Percentiles rank a stretch among this genome's conserved stretches.
Conservation (phyloP, 2,113 vertebrate genomes). For the Campylomormyrus numenius region DNA sequence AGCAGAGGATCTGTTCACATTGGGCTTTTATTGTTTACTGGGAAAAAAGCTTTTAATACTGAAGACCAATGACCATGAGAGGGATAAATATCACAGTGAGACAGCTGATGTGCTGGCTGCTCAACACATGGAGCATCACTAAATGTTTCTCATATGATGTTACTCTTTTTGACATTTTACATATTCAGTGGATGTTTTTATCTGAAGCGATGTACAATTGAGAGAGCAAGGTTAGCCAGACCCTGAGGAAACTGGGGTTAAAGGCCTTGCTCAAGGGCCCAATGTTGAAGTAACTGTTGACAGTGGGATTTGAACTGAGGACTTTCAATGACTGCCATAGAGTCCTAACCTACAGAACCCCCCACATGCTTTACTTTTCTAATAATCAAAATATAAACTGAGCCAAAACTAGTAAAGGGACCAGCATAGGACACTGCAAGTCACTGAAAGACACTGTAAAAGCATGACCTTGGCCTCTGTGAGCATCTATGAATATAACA, state of each 20-base stretch:
- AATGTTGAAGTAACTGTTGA: neutral
- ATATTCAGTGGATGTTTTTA: neutral
- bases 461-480: neutral
- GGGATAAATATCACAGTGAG: neutral
- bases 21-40: neutral
- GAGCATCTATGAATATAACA: neutral
- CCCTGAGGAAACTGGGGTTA: neutral
- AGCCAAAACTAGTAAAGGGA: neutral
- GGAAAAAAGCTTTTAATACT: neutral
- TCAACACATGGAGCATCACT: neutral
- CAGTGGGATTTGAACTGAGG: neutral
- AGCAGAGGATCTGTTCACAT: neutral
- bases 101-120: neutral
- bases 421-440: neutral
- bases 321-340: neutral
- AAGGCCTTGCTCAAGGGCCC: neutral
- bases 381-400: neutral
- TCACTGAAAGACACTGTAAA: neutral
- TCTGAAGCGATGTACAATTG: neutral
- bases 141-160: neutral
- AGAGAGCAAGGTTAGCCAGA: neutral
- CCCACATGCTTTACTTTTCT: neutral
- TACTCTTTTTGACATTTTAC: neutral
- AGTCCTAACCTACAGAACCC: neutral
- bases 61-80: neutral